Evolutionary conservation across 2,797 vertebrate genomes (phyloP).

Genomic region (Anas acuta): DNA sequence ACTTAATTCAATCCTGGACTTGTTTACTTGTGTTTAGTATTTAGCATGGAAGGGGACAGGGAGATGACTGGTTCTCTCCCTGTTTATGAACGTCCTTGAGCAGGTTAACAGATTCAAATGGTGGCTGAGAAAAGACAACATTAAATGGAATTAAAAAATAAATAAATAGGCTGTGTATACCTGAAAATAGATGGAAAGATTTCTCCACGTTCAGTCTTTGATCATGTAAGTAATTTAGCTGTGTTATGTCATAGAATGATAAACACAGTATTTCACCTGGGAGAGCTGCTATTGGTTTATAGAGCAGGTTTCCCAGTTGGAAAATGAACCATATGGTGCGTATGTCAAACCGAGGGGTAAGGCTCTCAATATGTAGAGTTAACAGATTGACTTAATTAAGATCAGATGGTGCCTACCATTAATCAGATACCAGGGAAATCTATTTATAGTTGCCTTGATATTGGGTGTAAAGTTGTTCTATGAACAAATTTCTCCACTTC

Average conservation of each 20-base stretch:
- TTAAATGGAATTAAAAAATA: background rate
- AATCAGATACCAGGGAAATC: background rate
- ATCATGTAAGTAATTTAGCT: conserved; percentile 19
- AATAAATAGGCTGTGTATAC: background rate
- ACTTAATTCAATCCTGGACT: background rate
- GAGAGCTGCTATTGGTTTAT: background rate
- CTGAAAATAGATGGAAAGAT: background rate
- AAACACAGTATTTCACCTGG: conserved; percentile 41
- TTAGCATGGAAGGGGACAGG: background rate
- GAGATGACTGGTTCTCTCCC: background rate
- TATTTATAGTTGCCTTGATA: background rate
- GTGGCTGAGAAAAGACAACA: background rate
- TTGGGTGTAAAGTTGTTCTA: background rate
- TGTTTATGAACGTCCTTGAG: background rate
- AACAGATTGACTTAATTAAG: conserved; percentile 55
- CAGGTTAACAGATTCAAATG: background rate
- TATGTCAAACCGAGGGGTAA: conserved; percentile 22
- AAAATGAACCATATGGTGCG: conserved; percentile 64
- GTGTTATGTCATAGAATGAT: conserved; percentile 7
- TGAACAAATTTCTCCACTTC: background rate
- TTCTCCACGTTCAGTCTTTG: conserved; percentile 16
- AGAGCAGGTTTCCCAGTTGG: conserved; percentile 47
- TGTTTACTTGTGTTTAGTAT: background rate
- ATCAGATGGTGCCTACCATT: conserved; percentile 43
- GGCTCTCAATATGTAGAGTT: background rate